Conservation (phyloP, 1,140 invertebrate genomes). For the Trichogramma pretiosum region DNA sequence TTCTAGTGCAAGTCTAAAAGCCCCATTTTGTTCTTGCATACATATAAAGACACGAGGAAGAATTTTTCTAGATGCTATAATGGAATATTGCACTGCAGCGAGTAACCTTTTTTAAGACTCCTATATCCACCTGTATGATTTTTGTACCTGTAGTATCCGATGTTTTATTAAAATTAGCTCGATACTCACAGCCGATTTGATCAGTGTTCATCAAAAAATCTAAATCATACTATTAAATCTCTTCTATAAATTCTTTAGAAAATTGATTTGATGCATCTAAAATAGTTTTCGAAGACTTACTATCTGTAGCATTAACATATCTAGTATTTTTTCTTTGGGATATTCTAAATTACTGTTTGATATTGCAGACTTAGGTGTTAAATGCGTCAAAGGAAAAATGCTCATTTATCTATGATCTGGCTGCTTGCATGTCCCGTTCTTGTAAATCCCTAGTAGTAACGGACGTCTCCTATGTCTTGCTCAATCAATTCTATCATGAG, state of each 20-base stretch:
- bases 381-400: conserved; percentile 19
- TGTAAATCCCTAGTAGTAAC: conserved; percentile 21
- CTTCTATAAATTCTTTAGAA: not conserved
- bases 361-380: conserved; percentile 13
- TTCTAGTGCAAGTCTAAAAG: conserved; percentile 1
- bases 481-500: conserved; percentile 19
- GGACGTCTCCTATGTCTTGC: conserved; percentile 13
- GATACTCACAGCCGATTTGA: not conserved
- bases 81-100: not conserved
- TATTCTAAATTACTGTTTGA: conserved; percentile 20
- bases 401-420: conserved; percentile 12
- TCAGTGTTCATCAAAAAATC: not conserved
- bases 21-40: not conserved
- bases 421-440: conserved; percentile 20
- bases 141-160: not conserved
- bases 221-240: not conserved
- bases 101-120: not conserved
- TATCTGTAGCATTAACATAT: conserved; percentile 19
- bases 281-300: conserved; percentile 14
- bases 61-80: conserved; percentile 2
- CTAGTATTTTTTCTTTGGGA: conserved; percentile 22
- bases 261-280: not conserved
- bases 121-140: not conserved
- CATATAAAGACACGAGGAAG: conserved; percentile 3
- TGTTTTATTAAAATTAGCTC: not conserved